phyloP scores from a whole-genome alignment of 2,797 vertebrate species.

The Acridotheres tristis region DNA sequence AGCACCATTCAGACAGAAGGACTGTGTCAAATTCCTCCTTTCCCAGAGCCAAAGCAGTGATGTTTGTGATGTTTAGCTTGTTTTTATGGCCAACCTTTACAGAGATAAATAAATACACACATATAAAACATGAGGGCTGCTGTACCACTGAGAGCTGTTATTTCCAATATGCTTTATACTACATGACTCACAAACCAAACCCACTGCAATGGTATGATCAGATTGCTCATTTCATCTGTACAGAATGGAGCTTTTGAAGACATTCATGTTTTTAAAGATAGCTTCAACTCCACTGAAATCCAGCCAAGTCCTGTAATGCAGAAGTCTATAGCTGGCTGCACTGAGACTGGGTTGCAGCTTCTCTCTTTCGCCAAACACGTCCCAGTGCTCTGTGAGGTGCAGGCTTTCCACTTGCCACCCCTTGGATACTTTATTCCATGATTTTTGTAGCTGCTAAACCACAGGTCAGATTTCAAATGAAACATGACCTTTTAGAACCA shows the following conservation, averaged over 20 bases:
- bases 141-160: not conserved
- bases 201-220: not conserved
- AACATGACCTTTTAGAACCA: not conserved
- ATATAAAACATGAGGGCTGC: not conserved
- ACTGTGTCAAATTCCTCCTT: not conserved
- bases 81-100: not conserved
- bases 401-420: not conserved
- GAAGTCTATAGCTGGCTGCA: not conserved
- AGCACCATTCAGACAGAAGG: not conserved
- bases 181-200: not conserved
- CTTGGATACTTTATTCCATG: not conserved
- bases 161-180: not conserved
- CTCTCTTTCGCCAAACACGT: not conserved
- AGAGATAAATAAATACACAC: not conserved
- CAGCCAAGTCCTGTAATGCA: not conserved
- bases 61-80: not conserved
- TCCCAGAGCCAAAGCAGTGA: not conserved
- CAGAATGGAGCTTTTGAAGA: not conserved
- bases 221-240: slow-evolving; percentile 19
- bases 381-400: not conserved
- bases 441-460: not conserved
- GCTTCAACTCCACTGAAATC: slow-evolving; percentile 17
- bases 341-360: not conserved
- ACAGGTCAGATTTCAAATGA: not conserved
- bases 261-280: not conserved